These are phyloP conservation scores for Troides aeacus DNA, from an alignment of 2,888 invertebrate genomes.

Conservation along the genomic window DNA sequence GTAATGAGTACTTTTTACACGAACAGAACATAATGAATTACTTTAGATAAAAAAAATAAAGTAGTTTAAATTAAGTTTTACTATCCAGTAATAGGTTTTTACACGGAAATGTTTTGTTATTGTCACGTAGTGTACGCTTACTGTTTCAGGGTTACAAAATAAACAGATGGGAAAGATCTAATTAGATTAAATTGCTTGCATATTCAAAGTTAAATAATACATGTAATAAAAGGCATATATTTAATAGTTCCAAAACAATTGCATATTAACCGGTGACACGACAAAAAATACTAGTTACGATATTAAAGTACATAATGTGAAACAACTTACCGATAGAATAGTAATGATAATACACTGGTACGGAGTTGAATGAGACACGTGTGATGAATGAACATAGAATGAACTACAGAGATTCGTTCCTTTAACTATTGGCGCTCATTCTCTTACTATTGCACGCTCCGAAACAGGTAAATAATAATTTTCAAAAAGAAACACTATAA, in stretches of 20 bases:
- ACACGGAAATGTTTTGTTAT: constrained; percentile 44
- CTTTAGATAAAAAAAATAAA: not conserved
- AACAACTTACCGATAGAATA: constrained; percentile 30
- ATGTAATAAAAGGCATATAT: not conserved
- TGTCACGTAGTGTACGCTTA: constrained; percentile 48
- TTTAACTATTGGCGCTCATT: constrained; percentile 26
- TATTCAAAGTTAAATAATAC: not conserved
- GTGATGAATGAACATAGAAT: constrained; percentile 34
- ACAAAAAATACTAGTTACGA: constrained; percentile 6
- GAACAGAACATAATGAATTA: not conserved
- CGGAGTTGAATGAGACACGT: constrained; percentile 33
- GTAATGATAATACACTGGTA: constrained; percentile 13
- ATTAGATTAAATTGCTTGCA: constrained; percentile 18
- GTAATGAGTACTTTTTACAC: too few relatives aligned
- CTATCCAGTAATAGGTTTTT: constrained; percentile 1
- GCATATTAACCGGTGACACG: not conserved
- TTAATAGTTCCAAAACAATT: not conserved
- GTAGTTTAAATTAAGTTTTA: not conserved
- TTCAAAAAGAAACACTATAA: not conserved
- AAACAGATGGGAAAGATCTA: constrained; percentile 42
- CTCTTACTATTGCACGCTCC: constrained; percentile 1
- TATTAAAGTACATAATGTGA: constrained; percentile 4
- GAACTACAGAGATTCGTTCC: constrained; percentile 33
- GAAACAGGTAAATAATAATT: not conserved
- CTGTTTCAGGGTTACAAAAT: constrained; percentile 49